phyloP scores from a whole-genome alignment of 1,140 invertebrate genomes.

The Apis florea region DNA sequence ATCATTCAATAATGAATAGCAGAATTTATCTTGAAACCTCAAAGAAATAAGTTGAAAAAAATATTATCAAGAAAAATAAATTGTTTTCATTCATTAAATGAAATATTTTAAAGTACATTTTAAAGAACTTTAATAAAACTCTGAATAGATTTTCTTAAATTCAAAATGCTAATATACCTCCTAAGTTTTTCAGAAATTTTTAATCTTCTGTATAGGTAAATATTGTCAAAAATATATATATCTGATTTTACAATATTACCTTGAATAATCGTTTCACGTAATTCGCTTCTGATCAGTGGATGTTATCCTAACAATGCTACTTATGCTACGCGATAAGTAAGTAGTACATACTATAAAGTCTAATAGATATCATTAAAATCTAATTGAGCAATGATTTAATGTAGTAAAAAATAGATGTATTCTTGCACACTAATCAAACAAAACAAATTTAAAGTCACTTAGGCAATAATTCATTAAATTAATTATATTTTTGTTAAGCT shows the following conservation, averaged over 20 bases:
- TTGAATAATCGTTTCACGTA: neutral
- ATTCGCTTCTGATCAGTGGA: neutral
- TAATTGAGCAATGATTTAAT: neutral
- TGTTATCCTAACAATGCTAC: constrained; percentile 4
- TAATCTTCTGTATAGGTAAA: neutral
- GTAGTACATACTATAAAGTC: neutral
- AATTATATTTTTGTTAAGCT: neutral
- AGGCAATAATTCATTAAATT: neutral
- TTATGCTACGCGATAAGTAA: neutral
- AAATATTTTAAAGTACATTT: neutral
- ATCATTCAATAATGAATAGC: neutral
- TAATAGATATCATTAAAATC: neutral
- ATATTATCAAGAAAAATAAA: neutral
- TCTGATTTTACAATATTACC: constrained; percentile 1
- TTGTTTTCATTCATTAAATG: neutral
- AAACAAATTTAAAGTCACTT: neutral
- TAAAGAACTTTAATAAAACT: neutral
- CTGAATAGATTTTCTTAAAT: neutral
- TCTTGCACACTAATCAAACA: neutral
- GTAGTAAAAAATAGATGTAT: neutral
- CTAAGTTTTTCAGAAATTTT: neutral
- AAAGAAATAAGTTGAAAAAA: neutral
- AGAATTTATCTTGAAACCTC: neutral
- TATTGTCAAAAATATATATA: neutral
- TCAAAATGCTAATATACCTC: neutral